Evolutionary conservation across 2,797 vertebrate genomes (phyloP), one percentile per base, ranked within the genome.

Genomic region (Amblyopsis hoosieri): DNA sequence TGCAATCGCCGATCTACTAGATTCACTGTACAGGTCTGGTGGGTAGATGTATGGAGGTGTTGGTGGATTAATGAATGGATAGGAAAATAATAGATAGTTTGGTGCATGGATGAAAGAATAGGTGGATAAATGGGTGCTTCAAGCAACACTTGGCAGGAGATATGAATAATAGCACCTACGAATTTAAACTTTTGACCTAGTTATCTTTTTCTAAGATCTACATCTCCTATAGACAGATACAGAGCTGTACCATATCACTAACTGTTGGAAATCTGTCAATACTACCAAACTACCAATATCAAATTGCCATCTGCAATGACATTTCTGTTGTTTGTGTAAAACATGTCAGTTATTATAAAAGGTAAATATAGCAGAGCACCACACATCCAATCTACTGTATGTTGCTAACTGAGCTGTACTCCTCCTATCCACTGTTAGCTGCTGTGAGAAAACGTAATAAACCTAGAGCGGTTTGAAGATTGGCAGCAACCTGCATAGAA

Each of bases 11-110:
- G 23, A 6, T 63, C 62, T 51, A 33, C 57, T 17, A 60, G 56
- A 72, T 72, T 70, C 29, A 46, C 48, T 56, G 62, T 33, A 13
- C 15, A 13, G 49, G 70, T 60, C 45, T 45, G 33, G 14, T 59
- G 61, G 70, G 66, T 66, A 71, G 69, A 55, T 76, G 55, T 46
- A 51, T 62, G 19, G 62, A 19, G 59, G 63, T 46, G 56, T 67
- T 50, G 59, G 57, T 62, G 75, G 64, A 53, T 60, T 49, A 52
- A 62, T 47, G 74, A 70, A 73, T 79, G 73, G 67, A 67, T 60
- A 57, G 66, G 72, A 37, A 46, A 61, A 74, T 80, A 64, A 84
- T 77, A 62, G 72, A 80, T 73, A 45, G 62, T 58, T 47, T 60
- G 54, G 69, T 58, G 68, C 64, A 67, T 67, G 67, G 67, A 73